A percentile compares a stretch with the other conserved stretches of the same genome.
Conservation (phyloP, 2,888 invertebrate species). For the Cataglyphis cursor region DNA sequence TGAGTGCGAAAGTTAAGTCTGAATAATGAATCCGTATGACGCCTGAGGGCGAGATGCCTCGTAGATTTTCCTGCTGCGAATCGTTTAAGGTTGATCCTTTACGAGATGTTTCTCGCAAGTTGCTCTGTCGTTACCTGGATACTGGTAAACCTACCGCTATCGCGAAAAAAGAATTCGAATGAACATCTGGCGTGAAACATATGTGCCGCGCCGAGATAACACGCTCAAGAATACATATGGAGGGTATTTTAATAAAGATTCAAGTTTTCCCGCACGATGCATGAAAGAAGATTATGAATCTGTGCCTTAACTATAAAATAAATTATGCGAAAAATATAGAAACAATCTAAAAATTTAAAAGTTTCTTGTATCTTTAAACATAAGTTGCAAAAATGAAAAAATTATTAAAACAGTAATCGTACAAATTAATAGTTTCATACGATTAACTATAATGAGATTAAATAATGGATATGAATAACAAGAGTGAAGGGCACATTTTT, state of each 20-base stretch:
- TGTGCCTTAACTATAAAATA: background rate
- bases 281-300: background rate
- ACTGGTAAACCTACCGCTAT: conserved; percentile 36
- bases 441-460: conserved; percentile 68
- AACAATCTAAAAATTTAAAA: no score
- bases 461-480: conserved; percentile 74
- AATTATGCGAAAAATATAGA: background rate
- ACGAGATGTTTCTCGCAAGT: conserved; percentile 71
- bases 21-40: conserved; percentile 76
- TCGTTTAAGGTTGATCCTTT: conserved; percentile 70
- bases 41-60: conserved; percentile 44
- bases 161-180: conserved; percentile 36
- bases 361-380: background rate
- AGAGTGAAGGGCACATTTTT: conserved; percentile 29
- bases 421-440: conserved; percentile 37
- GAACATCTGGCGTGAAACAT: conserved; percentile 37
- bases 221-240: conserved; percentile 14
- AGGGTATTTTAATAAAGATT: background rate
- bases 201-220: background rate
- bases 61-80: conserved; percentile 62
- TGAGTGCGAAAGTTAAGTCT: conserved; percentile 67
- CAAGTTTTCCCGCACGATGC: background rate
- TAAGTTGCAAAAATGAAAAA: background rate
- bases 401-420: conserved; percentile 2
- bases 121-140: conserved; percentile 66